A percentile compares a stretch with the other conserved stretches of the same genome.
Evolutionary conservation across 2,797 vertebrate species (phyloP).

Genomic region (Podargus strigoides): DNA sequence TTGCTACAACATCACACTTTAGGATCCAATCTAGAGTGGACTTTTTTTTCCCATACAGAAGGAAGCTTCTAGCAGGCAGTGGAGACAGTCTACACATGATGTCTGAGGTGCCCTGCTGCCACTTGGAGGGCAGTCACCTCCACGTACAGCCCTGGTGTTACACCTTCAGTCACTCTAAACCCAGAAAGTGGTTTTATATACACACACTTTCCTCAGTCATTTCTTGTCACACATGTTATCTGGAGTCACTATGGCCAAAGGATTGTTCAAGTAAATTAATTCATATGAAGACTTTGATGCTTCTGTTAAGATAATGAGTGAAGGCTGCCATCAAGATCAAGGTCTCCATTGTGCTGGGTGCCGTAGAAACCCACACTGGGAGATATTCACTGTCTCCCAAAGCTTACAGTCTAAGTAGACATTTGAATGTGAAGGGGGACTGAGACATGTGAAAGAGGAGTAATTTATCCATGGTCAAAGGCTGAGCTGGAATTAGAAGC

Average conservation of each 20-base stretch:
- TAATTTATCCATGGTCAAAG: not conserved
- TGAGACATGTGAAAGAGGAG: not conserved
- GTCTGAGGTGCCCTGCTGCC: not conserved
- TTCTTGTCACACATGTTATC: not conserved
- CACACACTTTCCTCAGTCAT: not conserved
- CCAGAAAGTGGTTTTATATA: not conserved
- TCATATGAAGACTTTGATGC: not conserved
- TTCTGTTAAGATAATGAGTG: not conserved
- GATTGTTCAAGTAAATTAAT: not conserved
- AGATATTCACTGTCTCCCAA: not conserved
- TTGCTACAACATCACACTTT: not conserved
- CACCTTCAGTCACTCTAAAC: not conserved
- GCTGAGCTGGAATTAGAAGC: not conserved
- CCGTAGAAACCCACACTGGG: not conserved
- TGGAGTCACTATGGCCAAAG: not conserved
- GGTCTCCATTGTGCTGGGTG: not conserved
- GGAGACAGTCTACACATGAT: accelerated
- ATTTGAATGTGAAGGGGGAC: not conserved
- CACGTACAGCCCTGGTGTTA: not conserved
- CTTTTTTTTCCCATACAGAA: not conserved
- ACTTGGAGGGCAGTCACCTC: not conserved
- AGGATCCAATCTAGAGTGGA: not conserved
- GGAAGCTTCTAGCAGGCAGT: not conserved
- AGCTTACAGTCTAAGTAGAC: not conserved
- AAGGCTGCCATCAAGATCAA: not conserved